Evolutionary conservation across 2,888 invertebrate genomes (phyloP).

Genomic region (Diabrotica balteata): DNA sequence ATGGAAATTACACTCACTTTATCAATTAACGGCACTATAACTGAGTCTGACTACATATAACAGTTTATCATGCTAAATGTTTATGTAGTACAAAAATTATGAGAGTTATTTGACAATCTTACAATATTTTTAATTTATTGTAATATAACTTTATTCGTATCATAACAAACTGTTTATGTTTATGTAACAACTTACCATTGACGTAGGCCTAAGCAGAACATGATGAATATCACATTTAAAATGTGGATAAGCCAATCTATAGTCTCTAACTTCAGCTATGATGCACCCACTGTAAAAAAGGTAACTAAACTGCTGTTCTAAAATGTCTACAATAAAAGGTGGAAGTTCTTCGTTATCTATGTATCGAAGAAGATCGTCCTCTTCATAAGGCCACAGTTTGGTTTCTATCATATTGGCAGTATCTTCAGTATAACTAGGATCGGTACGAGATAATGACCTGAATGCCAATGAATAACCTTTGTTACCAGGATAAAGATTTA

Average conservation of each 20-base stretch:
- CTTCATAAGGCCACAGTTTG: conserved; percentile 86
- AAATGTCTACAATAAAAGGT: conserved; percentile 81
- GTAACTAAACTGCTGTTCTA: conserved; percentile 83
- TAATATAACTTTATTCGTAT: too few relatives aligned
- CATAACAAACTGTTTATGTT: too few relatives aligned
- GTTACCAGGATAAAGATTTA: conserved; percentile 90
- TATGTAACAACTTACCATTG: conserved; percentile 68
- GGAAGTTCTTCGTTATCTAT: conserved; percentile 79
- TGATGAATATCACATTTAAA: conserved; percentile 84
- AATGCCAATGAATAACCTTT: conserved; percentile 80
- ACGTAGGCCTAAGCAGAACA: conserved; percentile 86
- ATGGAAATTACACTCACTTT: too few relatives aligned
- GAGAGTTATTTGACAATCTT: too few relatives aligned
- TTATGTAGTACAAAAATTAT: too few relatives aligned
- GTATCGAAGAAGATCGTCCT: conserved; percentile 85
- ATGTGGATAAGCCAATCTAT: conserved; percentile 80
- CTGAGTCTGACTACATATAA: too few relatives aligned
- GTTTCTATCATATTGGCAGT: conserved; percentile 74
- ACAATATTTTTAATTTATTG: too few relatives aligned
- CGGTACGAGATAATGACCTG: conserved; percentile 53
- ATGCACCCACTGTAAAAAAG: conserved; percentile 92
- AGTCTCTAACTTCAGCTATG: conserved; percentile 89
- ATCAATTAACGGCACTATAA: too few relatives aligned
- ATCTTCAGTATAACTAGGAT: conserved; percentile 61
- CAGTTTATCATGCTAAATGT: too few relatives aligned